Evolutionary conservation across 2,888 invertebrate species (phyloP).

Genomic region (Hetaerina titia): DNA sequence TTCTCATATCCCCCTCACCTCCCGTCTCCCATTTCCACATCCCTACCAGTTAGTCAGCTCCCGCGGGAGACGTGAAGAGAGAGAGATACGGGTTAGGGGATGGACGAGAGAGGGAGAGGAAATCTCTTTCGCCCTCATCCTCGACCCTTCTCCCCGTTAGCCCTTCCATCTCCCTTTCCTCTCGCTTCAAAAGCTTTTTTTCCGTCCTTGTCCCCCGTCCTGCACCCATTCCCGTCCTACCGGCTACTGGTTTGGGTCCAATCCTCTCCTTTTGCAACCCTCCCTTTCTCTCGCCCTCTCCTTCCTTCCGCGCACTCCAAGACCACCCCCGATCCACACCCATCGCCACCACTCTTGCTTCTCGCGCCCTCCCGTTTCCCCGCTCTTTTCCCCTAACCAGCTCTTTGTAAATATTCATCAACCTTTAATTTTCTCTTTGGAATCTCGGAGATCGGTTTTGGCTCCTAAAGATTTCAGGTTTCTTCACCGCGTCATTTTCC

Average conservation of each 20-base stretch:
- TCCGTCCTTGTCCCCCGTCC: no score
- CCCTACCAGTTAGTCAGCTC: not conserved
- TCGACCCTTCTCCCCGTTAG: not conserved
- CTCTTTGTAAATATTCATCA: slow-evolving; percentile 1
- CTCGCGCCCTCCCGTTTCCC: not conserved
- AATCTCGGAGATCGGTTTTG: not conserved
- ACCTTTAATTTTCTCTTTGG: not conserved
- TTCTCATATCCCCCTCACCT: not conserved
- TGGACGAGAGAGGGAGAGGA: not conserved
- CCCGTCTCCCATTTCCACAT: not conserved
- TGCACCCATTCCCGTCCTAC: no score
- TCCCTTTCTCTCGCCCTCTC: not conserved
- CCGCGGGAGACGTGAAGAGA: not conserved
- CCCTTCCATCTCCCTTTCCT: no score
- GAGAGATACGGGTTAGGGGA: not conserved
- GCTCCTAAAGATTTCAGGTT: not conserved
- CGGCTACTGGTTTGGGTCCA: not conserved
- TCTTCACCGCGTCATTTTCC: not conserved
- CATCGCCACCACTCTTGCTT: not conserved
- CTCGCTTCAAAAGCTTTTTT: no score
- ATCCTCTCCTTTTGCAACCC: not conserved
- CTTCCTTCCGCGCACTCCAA: not conserved
- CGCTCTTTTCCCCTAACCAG: not conserved
- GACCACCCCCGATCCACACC: no score
- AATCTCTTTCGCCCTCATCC: not conserved